A percentile compares a stretch with the other conserved stretches of the same genome.
phyloP scores from a whole-genome alignment of 2,888 invertebrate genomes.

The Electrophaes corylata region DNA sequence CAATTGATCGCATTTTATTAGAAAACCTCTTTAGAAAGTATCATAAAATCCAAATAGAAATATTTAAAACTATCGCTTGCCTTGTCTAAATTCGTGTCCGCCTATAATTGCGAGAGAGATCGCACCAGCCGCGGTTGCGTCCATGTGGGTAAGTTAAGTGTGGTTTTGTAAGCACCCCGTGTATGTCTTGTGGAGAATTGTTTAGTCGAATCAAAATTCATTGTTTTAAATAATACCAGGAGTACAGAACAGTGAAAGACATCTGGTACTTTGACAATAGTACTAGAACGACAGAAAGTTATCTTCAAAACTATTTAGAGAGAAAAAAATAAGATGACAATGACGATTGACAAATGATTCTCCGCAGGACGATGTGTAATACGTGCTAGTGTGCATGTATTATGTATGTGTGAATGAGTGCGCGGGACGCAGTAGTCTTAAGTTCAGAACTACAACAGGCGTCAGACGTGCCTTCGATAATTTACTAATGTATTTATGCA shows the following conservation, averaged over 20 bases:
- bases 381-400: conserved; percentile 48
- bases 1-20: too few relatives aligned
- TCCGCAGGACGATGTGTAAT: conserved; percentile 19
- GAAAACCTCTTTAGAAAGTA: neutral
- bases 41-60: neutral
- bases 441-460: conserved; percentile 64
- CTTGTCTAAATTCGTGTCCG: conserved; percentile 48
- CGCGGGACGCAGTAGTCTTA: conserved; percentile 60
- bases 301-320: neutral
- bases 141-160: conserved; percentile 66
- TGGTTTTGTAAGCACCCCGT: conserved; percentile 75
- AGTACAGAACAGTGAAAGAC: neutral
- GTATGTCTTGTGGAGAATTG: conserved; percentile 37
- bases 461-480: conserved; percentile 67
- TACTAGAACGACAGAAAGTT: neutral
- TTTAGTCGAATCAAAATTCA: neutral
- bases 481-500: conserved; percentile 70
- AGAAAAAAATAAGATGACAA: too few relatives aligned
- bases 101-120: conserved; percentile 48
- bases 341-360: conserved; percentile 12
- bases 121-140: conserved; percentile 52
- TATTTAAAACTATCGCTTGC: conserved; percentile 30
- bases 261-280: neutral
- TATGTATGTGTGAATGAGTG: conserved; percentile 54
- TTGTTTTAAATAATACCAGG: neutral